Evolutionary conservation across 2,797 vertebrate species (phyloP), one percentile per base, ranked within the genome.

Genomic region (Sus cebifrons): DNA sequence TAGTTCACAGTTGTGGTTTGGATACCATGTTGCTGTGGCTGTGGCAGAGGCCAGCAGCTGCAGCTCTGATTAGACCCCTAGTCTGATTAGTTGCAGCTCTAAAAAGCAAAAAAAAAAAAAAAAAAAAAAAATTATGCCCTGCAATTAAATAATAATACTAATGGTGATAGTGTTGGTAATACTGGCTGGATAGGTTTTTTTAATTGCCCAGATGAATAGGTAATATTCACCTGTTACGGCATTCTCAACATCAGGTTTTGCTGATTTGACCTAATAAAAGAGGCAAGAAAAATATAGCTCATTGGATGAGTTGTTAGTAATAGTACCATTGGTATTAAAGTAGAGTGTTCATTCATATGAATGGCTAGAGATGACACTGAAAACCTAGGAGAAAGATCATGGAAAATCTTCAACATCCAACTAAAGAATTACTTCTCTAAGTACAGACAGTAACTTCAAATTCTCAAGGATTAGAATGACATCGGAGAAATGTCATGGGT

Each of bases 381-480:
- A 90, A 85, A 67, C 32, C 5, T 40, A 12, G 29, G 14, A 18
- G 20, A 54, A 81, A 95, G 7, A 68, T 29, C 25, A 23, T 67
- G 23, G 32, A 92, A 85, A 88, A 74, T 67, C 49, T 91, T 93
- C 82, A 89, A 62, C 10, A 74, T 32, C 49, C 58, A 71, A 92
- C 62, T 36, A 88, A 68, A 58, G 6, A 91, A 94, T 64, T 85
- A 56, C 60, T 75, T 87, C 67, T 71, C 1, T 64, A 85, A 87
- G 40, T 81, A 70, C 25, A 73, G 52, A 91, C 2, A 94, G 54
- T 68, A 79, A 83, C 81, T 21, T 81, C 40, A 44, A 18, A 56
- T 58, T 79, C 87, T 88, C 70, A 82, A 86, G 11, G 44, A 71
- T 64, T n/a, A 84, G 32, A 36, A 83, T 60, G 64, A 70, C n/a